phyloP scores from a whole-genome alignment of 2,797 vertebrate genomes.

The Chaetophractus vellerosus region DNA sequence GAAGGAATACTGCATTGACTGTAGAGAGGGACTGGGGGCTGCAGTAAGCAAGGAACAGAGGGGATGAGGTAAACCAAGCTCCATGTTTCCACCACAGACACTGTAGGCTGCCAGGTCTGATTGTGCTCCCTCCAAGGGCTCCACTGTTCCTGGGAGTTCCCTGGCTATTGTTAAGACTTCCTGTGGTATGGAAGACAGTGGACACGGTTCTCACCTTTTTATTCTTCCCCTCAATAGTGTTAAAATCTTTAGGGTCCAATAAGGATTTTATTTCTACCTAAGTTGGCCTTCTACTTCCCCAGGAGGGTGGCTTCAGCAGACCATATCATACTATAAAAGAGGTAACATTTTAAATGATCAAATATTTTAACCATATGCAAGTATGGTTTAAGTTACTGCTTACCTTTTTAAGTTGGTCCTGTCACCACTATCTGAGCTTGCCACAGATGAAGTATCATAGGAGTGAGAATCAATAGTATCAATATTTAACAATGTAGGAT shows the following conservation, averaged over 20 bases:
- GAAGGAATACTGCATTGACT: slow-evolving; percentile 47
- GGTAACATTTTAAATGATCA: slow-evolving; percentile 28
- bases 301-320: not conserved
- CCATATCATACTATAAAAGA: not conserved
- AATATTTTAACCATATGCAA: not conserved
- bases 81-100: not conserved
- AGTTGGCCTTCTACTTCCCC: not conserved
- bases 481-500: slow-evolving; percentile 95
- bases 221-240: not conserved
- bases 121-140: not conserved
- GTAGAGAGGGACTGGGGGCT: not conserved
- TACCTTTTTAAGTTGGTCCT: slow-evolving; percentile 95
- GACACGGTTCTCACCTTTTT: not conserved
- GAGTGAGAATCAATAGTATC: slow-evolving; percentile 96
- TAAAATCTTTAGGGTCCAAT: slow-evolving; percentile 27
- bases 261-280: not conserved
- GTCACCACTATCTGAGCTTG: slow-evolving; percentile 98
- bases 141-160: not conserved
- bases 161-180: not conserved
- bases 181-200: not conserved
- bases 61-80: not conserved
- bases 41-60: not conserved
- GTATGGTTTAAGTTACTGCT: not conserved
- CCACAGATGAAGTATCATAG: slow-evolving; percentile 97
- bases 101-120: not conserved